These are phyloP conservation scores for Leucophenga montana DNA, from an alignment of 2,888 invertebrate species.

Conservation along the genomic window DNA sequence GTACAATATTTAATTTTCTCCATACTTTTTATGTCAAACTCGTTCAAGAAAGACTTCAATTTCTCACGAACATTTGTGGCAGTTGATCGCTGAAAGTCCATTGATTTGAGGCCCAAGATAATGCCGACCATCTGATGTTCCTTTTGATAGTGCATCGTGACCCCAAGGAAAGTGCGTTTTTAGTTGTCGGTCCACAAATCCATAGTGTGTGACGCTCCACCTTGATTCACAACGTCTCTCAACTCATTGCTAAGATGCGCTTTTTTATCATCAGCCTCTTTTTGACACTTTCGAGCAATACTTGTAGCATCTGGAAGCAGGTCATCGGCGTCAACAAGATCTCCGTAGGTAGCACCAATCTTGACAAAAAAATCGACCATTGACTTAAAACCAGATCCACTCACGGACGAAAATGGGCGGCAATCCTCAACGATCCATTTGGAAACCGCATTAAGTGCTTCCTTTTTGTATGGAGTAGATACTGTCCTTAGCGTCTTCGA, in stretches of 20 bases:
- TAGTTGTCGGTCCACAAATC: constrained; percentile 47
- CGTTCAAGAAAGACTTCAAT: no score
- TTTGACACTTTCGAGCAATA: constrained; percentile 34
- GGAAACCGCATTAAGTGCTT: constrained; percentile 20
- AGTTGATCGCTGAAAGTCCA: no score
- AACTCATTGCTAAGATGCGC: constrained; percentile 31
- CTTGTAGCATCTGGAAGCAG: constrained; percentile 38
- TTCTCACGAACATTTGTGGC: no score
- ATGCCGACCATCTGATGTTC: no score
- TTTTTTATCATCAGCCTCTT: constrained; percentile 36
- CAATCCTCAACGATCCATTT: constrained; percentile 35
- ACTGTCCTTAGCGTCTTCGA: constrained; percentile 20
- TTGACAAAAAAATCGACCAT: constrained; percentile 41
- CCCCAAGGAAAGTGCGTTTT: no score
- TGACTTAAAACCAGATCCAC: constrained; percentile 37
- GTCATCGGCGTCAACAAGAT: constrained; percentile 37
- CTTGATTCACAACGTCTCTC: constrained; percentile 30
- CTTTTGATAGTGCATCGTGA: no score
- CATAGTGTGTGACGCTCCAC: constrained; percentile 38
- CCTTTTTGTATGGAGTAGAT: constrained; percentile 27
- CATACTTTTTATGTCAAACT: no score
- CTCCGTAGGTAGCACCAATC: constrained; percentile 41
- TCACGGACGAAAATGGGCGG: constrained; percentile 35
- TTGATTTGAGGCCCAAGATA: no score
- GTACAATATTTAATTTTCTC: no score